Evolutionary conservation across 2,888 invertebrate species (phyloP).

Genomic region (Microplitis deprimator): DNA sequence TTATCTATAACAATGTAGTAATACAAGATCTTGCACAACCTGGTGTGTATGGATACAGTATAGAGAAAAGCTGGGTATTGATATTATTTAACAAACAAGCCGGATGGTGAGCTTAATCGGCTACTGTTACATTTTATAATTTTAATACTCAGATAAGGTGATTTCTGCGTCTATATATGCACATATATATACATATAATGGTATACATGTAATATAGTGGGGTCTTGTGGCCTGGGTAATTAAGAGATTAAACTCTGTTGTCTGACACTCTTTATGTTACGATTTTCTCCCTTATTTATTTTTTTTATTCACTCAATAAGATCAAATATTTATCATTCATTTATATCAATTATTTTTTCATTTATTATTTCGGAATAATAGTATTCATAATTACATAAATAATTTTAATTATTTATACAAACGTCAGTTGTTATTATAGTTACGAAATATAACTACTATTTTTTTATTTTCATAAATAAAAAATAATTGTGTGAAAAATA

Average conservation of each 20-base stretch:
- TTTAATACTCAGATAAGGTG: slow-evolving; percentile 45
- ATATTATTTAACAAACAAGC: slow-evolving; percentile 70
- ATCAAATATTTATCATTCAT: not conserved
- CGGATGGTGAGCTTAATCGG: slow-evolving; percentile 66
- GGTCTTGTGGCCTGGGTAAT: slow-evolving; percentile 60
- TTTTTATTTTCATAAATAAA: not conserved
- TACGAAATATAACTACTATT: too few relatives aligned
- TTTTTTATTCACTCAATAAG: slow-evolving; percentile 12
- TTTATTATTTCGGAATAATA: too few relatives aligned
- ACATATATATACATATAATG: too few relatives aligned
- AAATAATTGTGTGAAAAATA: not conserved
- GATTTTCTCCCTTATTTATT: slow-evolving; percentile 40
- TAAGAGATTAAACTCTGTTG: slow-evolving; percentile 68
- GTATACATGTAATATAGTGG: slow-evolving; percentile 18
- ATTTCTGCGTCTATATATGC: slow-evolving; percentile 21
- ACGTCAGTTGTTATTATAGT: too few relatives aligned
- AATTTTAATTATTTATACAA: too few relatives aligned
- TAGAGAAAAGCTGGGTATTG: slow-evolving; percentile 54
- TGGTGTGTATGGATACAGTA: slow-evolving; percentile 10
- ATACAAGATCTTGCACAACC: slow-evolving; percentile 23
- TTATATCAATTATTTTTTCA: too few relatives aligned
- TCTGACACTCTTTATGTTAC: slow-evolving; percentile 53
- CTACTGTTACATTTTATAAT: slow-evolving; percentile 66
- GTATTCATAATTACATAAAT: too few relatives aligned
- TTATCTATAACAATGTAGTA: slow-evolving; percentile 7